Conservation (phyloP, 2,113 vertebrate genomes). For the Peromyscus leucopus region DNA sequence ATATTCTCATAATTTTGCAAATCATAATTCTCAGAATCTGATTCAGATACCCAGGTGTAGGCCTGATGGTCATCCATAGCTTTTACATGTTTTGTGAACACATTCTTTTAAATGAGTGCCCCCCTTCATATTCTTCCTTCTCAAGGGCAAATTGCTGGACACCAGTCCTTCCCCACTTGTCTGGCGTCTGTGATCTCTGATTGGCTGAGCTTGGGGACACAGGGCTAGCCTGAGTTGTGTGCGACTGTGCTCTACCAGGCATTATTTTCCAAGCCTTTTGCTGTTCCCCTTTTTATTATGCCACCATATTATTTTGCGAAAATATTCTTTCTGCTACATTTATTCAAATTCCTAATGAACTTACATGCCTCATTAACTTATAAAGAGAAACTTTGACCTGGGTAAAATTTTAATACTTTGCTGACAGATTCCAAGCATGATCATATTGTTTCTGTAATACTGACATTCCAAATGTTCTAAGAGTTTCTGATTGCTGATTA, state of each 20-base stretch:
- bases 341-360: constrained; percentile 88
- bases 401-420: constrained; percentile 69
- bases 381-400: constrained; percentile 51
- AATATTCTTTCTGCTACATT: constrained; percentile 86
- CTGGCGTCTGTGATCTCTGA: background rate
- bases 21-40: background rate
- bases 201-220: background rate
- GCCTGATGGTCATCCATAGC: no score
- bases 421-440: constrained; percentile 39
- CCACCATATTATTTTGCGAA: constrained; percentile 85
- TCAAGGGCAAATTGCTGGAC: background rate
- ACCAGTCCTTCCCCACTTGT: background rate
- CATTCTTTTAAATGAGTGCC: background rate
- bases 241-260: background rate
- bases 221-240: background rate
- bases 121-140: background rate
- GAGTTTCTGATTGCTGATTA: background rate
- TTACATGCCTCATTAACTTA: constrained; percentile 79
- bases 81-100: background rate
- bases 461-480: constrained; percentile 47
- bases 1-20: background rate
- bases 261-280: constrained; percentile 81
- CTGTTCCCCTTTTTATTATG: constrained; percentile 84
- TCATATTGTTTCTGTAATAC: constrained; percentile 50
- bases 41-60: no score